Evolutionary conservation across 2,113 vertebrate genomes (phyloP).

Genomic region (Diadophis punctatus): DNA sequence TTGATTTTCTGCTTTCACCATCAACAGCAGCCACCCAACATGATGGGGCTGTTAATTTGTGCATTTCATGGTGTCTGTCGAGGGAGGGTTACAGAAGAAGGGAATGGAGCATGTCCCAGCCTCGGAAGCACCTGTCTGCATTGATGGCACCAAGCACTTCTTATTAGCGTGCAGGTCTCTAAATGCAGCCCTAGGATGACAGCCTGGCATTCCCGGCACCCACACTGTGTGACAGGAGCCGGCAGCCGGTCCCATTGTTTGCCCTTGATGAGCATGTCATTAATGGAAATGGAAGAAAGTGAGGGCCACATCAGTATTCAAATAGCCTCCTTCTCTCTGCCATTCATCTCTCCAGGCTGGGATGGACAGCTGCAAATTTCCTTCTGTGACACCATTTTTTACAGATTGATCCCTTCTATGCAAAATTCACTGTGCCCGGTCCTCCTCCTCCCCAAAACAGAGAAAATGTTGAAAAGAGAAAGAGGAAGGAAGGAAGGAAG

Average conservation of each 20-base stretch:
- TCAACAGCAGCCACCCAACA: conserved; percentile 84
- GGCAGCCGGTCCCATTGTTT: conserved; percentile 90
- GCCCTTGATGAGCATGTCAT: conserved; percentile 94
- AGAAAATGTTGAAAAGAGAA: conserved; percentile 30
- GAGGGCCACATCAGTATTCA: conserved; percentile 93
- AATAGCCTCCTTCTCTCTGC: conserved; percentile 87
- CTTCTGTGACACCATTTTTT: conserved; percentile 61
- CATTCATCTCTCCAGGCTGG: conserved; percentile 73
- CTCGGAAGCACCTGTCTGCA: conserved; percentile 92
- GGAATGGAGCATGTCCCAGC: conserved; percentile 82
- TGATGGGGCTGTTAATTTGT: conserved; percentile 91
- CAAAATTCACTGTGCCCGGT: conserved; percentile 50
- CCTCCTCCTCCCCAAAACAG: conserved; percentile 9
- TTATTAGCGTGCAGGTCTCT: conserved; percentile 87
- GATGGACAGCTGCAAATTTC: conserved; percentile 69
- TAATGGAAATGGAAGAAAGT: conserved; percentile 88
- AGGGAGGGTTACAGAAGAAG: conserved; percentile 73
- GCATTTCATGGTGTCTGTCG: conserved; percentile 88
- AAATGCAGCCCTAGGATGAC: conserved; percentile 81
- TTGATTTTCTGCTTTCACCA: conserved; percentile 90
- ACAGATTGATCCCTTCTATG: conserved; percentile 68
- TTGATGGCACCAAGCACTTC: conserved; percentile 85
- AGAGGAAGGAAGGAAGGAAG: not conserved
- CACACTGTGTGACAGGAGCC: conserved; percentile 83
- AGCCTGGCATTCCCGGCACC: conserved; percentile 78